Evolutionary conservation across 2,113 vertebrate genomes (phyloP).

Genomic region (Myrmecophaga tridactyla): DNA sequence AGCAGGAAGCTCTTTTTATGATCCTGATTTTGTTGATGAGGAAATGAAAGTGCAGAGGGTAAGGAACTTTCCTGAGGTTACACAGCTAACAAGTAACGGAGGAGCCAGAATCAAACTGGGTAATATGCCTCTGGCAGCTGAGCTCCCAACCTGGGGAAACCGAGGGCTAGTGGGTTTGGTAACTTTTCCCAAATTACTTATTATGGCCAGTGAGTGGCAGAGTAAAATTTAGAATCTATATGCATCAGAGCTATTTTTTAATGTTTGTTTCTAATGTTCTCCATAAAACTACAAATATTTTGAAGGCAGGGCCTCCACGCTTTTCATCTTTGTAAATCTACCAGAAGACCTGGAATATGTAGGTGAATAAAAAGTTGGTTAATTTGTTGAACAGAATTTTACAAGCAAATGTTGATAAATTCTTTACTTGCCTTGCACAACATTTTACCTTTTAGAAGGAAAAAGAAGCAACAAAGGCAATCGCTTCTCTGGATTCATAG

Average conservation of each 20-base stretch:
- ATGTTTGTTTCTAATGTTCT: background rate
- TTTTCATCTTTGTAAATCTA: conserved; percentile 15
- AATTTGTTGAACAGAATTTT: background rate
- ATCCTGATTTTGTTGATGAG: background rate
- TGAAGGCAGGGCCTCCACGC: background rate
- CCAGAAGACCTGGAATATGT: too few species aligned
- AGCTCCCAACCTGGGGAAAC: background rate
- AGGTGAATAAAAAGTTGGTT: too few species aligned
- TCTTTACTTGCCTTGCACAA: conserved; percentile 8
- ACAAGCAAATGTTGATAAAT: conserved; percentile 8
- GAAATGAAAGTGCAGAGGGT: background rate
- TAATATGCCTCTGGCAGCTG: background rate
- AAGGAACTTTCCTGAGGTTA: background rate
- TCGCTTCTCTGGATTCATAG: background rate
- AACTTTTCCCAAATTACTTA: background rate
- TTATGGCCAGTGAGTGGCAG: background rate
- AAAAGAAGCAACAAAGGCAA: background rate
- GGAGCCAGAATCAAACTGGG: background rate
- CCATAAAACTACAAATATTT: background rate
- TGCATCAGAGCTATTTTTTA: background rate
- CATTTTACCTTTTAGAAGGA: conserved; percentile 37
- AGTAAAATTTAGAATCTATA: background rate
- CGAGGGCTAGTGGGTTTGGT: background rate
- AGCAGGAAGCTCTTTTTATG: too few species aligned
- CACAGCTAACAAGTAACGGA: background rate